Evolutionary conservation across 2,797 vertebrate species (phyloP).

Genomic region (Danio aesculapii): DNA sequence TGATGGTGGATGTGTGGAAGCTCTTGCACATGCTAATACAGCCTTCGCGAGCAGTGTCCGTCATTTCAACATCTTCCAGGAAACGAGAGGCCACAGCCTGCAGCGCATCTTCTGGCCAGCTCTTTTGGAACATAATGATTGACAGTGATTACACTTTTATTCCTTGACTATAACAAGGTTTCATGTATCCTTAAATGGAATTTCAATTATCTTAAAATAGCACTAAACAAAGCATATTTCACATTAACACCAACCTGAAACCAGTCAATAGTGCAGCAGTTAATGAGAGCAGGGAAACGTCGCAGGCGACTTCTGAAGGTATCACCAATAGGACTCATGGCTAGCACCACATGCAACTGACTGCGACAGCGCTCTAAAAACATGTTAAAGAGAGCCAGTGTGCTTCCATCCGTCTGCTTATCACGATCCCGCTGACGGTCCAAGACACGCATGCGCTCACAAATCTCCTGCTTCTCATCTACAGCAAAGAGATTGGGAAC

Average conservation of each 20-base stretch:
- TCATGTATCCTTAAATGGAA: not conserved
- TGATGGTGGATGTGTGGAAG: slow-evolving; percentile 89
- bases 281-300: slow-evolving; percentile 93
- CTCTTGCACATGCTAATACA: slow-evolving; percentile 92
- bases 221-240: not conserved
- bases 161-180: not conserved
- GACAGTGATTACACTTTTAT: not conserved
- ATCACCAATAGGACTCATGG: slow-evolving; percentile 94
- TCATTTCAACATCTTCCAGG: slow-evolving; percentile 89
- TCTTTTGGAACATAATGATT: slow-evolving; percentile 69
- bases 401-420: slow-evolving; percentile 89
- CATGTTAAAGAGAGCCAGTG: slow-evolving; percentile 90
- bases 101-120: slow-evolving; percentile 91
- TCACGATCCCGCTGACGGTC: slow-evolving; percentile 86
- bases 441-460: slow-evolving; percentile 87
- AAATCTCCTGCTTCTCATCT: slow-evolving; percentile 91
- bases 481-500: slow-evolving; percentile 89
- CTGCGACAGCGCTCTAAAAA: slow-evolving; percentile 89
- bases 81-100: slow-evolving; percentile 91
- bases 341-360: slow-evolving; percentile 89
- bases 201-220: not conserved
- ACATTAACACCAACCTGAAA: slow-evolving; percentile 82
- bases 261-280: slow-evolving; percentile 98
- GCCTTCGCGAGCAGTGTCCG: slow-evolving; percentile 77
- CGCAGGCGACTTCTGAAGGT: slow-evolving; percentile 87